phyloP scores from a whole-genome alignment of 2,797 vertebrate genomes.

The Hippopotamyrus pictus region DNA sequence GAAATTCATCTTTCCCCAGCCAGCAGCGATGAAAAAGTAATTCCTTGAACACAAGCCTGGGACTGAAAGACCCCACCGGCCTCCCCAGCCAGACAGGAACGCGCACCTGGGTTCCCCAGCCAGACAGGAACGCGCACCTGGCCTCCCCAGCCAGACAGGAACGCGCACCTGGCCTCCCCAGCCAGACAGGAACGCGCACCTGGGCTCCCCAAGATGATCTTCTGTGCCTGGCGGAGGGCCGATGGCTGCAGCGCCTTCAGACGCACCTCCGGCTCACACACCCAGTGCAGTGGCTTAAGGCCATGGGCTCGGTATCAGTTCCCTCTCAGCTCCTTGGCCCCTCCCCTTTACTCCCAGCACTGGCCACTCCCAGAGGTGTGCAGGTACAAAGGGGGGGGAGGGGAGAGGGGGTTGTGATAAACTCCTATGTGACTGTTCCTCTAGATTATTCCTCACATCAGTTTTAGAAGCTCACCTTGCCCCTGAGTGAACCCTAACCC shows the following conservation, averaged over 20 bases:
- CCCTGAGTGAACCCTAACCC: no score
- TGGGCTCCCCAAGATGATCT: constrained; percentile 8
- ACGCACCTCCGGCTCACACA: constrained; percentile 40
- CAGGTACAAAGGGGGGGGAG: background rate
- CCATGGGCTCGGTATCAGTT: background rate
- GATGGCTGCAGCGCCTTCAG: constrained; percentile 4
- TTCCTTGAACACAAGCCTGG: constrained; percentile 1
- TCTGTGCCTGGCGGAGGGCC: constrained; percentile 16
- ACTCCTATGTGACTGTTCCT: background rate
- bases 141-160: background rate
- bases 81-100: background rate
- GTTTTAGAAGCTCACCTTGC: background rate
- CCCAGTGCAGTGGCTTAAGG: background rate
- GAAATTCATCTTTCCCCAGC: constrained; percentile 64
- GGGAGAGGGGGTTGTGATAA: background rate
- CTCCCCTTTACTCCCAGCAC: background rate
- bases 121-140: no score
- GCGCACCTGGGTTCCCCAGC: constrained; percentile 24
- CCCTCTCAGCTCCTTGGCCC: background rate
- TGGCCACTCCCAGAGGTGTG: constrained; percentile 11
- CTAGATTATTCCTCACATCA: background rate
- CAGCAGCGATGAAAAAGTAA: constrained; percentile 17
- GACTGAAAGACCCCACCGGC: background rate
- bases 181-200: constrained; percentile 7
- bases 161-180: background rate